phyloP scores from a whole-genome alignment of 2,797 vertebrate species.

The Sitta carolinensis region DNA sequence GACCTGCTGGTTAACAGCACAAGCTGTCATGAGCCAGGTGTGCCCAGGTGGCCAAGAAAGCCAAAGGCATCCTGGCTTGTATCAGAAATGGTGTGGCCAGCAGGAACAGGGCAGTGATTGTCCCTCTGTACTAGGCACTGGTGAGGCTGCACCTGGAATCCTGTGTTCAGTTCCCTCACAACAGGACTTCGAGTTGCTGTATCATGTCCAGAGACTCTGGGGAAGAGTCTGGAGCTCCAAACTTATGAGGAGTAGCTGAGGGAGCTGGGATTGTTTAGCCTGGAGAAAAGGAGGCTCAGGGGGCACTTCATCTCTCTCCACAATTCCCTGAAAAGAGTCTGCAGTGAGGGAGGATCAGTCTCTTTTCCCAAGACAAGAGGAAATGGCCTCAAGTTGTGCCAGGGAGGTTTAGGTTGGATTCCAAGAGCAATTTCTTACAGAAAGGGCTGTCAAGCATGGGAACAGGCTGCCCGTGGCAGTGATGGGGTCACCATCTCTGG shows the following conservation, averaged over 20 bases:
- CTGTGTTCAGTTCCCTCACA: not conserved
- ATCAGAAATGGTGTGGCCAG: not conserved
- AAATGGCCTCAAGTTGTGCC: not conserved
- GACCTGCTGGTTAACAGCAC: not conserved
- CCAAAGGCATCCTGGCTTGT: not conserved
- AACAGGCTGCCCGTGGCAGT: not conserved
- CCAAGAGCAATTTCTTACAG: not conserved
- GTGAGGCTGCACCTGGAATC: not conserved
- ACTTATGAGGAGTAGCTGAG: not conserved
- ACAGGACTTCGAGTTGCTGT: not conserved
- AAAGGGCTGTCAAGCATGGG: not conserved
- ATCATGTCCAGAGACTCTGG: not conserved
- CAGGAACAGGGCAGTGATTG: not conserved
- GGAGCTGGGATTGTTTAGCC: not conserved
- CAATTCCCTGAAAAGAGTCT: not conserved
- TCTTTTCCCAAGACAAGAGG: not conserved
- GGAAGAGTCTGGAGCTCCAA: not conserved
- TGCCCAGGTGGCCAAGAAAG: not conserved
- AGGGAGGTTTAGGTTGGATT: not conserved
- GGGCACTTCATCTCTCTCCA: not conserved
- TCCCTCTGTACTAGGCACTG: not conserved
- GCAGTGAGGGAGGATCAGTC: accelerated
- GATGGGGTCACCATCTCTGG: not conserved
- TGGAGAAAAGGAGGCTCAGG: not conserved
- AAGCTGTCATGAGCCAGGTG: not conserved